Conservation (phyloP, 2,797 vertebrate genomes). For the Geotrypetes seraphini region DNA sequence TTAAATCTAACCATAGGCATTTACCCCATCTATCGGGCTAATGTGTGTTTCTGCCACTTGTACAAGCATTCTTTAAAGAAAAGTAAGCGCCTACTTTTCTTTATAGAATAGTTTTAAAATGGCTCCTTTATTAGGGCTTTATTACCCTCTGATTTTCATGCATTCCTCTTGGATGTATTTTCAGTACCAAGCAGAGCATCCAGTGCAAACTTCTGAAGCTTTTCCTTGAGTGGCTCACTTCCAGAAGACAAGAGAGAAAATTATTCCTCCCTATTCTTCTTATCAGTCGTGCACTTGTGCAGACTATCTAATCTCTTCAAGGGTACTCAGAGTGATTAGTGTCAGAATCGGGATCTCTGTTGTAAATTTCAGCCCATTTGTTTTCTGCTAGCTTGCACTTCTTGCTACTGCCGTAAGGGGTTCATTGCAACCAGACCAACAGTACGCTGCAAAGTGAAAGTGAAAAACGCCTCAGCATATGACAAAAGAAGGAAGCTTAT, state of each 20-base stretch:
- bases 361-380: constrained; percentile 26
- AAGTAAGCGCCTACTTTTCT: no score
- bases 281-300: constrained; percentile 25
- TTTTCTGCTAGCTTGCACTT: constrained; percentile 26
- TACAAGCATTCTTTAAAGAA: constrained; percentile 21
- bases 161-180: constrained; percentile 22
- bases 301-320: constrained; percentile 32
- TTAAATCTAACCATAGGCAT: no score
- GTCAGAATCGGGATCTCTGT: constrained; percentile 25
- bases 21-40: no score
- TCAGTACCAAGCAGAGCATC: constrained; percentile 32
- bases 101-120: no score
- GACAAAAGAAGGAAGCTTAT: no score
- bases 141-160: no score
- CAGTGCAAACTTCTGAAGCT: constrained; percentile 40
- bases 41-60: no score
- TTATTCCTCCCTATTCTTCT: constrained; percentile 38
- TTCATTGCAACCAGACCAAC: neutral
- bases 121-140: no score
- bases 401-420: constrained; percentile 5
- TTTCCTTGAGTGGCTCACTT: constrained; percentile 28
- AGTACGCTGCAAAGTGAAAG: neutral
- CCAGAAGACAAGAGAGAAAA: constrained; percentile 26
- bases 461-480: neutral
- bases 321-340: constrained; percentile 23